Evolutionary conservation across 2,797 vertebrate genomes (phyloP).

Genomic region (Lateolabrax maculatus): DNA sequence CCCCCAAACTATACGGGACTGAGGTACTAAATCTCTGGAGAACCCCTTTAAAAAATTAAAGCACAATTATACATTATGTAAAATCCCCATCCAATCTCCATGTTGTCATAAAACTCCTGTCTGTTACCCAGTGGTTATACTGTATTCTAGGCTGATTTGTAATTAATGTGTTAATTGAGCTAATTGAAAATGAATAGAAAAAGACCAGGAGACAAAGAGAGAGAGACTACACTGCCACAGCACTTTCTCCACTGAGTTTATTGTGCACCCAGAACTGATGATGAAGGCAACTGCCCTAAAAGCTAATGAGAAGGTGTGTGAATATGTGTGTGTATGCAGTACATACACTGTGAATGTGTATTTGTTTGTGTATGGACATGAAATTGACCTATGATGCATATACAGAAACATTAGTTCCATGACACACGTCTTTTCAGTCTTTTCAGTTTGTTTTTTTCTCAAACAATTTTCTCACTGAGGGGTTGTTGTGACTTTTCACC

Average conservation of each 20-base stretch:
- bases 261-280: conserved; percentile 75
- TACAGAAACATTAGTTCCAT: background rate
- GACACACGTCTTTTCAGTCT: background rate
- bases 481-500: background rate
- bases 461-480: no score
- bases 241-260: conserved; percentile 63
- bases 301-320: conserved; percentile 52
- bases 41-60: background rate
- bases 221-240: background rate
- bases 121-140: no score
- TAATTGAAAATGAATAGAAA: conserved; percentile 68
- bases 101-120: background rate
- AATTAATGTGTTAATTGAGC: conserved; percentile 70
- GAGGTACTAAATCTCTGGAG: background rate
- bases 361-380: background rate
- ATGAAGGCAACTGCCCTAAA: conserved; percentile 68
- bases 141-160: conserved; percentile 25
- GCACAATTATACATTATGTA: background rate
- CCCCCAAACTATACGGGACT: background rate
- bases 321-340: conserved; percentile 10
- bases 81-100: background rate
- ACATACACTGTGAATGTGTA: background rate
- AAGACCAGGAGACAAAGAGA: background rate
- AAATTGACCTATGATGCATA: background rate
- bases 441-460: background rate